Conservation (phyloP, 1,140 invertebrate species). For the Phymastichus coffea region DNA sequence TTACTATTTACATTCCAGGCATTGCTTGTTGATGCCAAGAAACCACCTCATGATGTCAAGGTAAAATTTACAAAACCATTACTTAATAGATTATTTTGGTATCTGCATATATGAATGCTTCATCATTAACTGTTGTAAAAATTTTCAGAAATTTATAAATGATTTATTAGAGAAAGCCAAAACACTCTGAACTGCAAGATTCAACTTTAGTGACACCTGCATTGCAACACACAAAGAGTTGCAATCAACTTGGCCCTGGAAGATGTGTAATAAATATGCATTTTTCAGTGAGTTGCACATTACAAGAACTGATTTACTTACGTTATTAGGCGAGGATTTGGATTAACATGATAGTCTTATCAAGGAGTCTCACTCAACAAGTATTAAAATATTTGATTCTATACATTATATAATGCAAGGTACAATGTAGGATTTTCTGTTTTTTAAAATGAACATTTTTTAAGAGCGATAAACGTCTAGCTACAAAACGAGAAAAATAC, state of each 20-base stretch:
- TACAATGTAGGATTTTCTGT: slow-evolving; percentile 5
- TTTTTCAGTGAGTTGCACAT: slow-evolving; percentile 8
- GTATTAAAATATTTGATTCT: slow-evolving; percentile 13
- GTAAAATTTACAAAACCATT: slow-evolving; percentile 63
- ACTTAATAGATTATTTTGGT: neutral
- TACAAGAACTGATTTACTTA: slow-evolving; percentile 9
- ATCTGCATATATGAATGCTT: neutral
- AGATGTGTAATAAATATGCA: neutral
- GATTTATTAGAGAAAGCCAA: slow-evolving; percentile 86
- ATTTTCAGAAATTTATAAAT: slow-evolving; percentile 83
- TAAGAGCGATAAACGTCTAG: neutral
- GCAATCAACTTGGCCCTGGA: slow-evolving; percentile 11
- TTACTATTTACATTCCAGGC: slow-evolving; percentile 60
- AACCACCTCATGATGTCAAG: slow-evolving; percentile 81
- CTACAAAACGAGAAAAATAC: neutral
- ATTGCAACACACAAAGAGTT: slow-evolving; percentile 23
- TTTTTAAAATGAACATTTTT: neutral
- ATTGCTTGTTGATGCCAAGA: slow-evolving; percentile 77
- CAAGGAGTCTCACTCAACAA: slow-evolving; percentile 12
- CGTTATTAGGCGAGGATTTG: slow-evolving; percentile 23
- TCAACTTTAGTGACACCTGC: neutral
- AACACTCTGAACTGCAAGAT: slow-evolving; percentile 66
- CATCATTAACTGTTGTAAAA: neutral
- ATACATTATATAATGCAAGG: slow-evolving; percentile 1
- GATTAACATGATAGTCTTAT: slow-evolving; percentile 12